Evolutionary conservation across 1,140 invertebrate genomes (phyloP), one percentile per base, ranked within the genome.

Genomic region (Saxidomus purpurata): DNA sequence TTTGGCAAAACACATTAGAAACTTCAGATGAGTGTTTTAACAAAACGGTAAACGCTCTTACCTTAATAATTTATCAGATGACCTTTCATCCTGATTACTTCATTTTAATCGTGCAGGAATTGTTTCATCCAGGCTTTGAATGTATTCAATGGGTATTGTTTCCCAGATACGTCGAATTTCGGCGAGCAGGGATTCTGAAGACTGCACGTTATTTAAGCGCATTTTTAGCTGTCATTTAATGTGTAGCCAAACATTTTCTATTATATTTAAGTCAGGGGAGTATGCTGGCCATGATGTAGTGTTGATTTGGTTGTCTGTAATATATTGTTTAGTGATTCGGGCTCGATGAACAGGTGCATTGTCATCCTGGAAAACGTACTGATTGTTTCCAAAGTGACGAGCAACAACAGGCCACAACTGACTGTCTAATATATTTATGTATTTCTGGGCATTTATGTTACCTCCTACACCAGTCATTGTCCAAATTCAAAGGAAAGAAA

Each of bases 271-370:
- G 28, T 81, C 79, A 15, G n/a, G 79, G 22, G 4, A 17, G 0
- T 61, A 1, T 25, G 52, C 31, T 81, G 79, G 79, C 79, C 49
- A 80, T 52, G 13, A 38, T 34, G 31, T 59, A 13, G 52, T 31
- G 31, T 28, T 52, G 2, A 80, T 36, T 28, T 80, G 13, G 34
- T 80, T 80, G 1, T 28, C 31, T 15, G 11, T 19, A 17, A 55
- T 31, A n/a, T 80, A 80, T 6, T 28, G 8, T 55, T 31, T 55
- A 17, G 55, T 47, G 3, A 8, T 34, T 9, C 40, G 9, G 4
- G 77, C 77, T 80, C 49, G 13, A 38, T 80, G 52, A 28, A 80
- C 49, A 8, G 77, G 77, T 4, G 47, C 49, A 34, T 80, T 80
- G 52, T 80, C 77, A 80, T 80, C 49, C 49, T 47, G 43, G n/a